Evolutionary conservation across 2,888 invertebrate species (phyloP).

Genomic region (Morinoia aosen): DNA sequence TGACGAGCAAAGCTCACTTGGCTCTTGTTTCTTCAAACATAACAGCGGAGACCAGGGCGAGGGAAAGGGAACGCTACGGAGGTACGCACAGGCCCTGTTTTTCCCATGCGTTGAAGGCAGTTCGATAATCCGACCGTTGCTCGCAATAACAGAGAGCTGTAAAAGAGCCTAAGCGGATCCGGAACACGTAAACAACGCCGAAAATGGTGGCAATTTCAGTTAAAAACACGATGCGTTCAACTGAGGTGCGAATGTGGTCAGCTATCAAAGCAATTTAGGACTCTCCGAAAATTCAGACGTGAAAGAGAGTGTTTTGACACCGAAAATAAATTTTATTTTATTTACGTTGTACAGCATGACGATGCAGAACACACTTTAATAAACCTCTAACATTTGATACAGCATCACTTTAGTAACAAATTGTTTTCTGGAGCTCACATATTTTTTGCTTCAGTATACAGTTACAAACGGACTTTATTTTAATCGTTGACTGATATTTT

Average conservation of each 20-base stretch:
- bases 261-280: not conserved
- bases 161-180: constrained; percentile 51
- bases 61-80: not conserved
- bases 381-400: not conserved
- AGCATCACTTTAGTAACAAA: not conserved
- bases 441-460: too few species aligned
- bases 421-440: not conserved
- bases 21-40: constrained; percentile 47
- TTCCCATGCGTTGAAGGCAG: constrained; percentile 39
- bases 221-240: constrained; percentile 19
- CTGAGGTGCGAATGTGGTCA: constrained; percentile 42
- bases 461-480: too few species aligned
- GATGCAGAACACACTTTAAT: not conserved
- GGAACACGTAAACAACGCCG: constrained; percentile 40
- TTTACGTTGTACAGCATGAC: not conserved
- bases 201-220: constrained; percentile 21
- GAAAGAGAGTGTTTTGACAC: too few species aligned
- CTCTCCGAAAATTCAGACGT: not conserved
- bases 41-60: constrained; percentile 14
- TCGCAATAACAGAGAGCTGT: constrained; percentile 51
- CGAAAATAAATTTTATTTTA: not conserved
- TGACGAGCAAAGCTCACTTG: constrained; percentile 32
- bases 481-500: too few species aligned
- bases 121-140: constrained; percentile 44
- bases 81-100: constrained; percentile 20